These are phyloP conservation scores for Zoroaster sp. DNA, from an alignment of 53 echinoderm and acorn worm genomes.

Conservation along the genomic window DNA sequence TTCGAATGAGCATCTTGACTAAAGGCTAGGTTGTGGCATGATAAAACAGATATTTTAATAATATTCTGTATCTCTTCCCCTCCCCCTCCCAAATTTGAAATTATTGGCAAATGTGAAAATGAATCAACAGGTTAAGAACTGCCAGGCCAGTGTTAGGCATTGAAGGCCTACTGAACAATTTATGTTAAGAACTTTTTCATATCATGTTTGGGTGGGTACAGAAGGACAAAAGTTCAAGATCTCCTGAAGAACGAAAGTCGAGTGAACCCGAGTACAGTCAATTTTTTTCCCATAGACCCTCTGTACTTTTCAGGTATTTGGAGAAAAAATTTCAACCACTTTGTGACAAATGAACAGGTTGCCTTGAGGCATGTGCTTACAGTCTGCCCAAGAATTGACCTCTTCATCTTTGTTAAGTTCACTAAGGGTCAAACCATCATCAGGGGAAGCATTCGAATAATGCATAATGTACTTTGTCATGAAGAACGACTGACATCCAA, in stretches of 20 bases:
- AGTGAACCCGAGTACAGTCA: constrained; percentile 32
- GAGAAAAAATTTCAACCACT: background rate
- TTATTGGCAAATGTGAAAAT: background rate
- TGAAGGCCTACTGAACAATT: background rate
- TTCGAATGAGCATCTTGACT: too few species aligned
- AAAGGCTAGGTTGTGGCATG: too few species aligned
- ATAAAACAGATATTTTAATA: too few species aligned
- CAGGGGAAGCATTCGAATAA: constrained; percentile 5
- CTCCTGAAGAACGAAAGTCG: background rate
- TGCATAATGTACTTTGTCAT: background rate
- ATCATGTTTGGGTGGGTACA: background rate
- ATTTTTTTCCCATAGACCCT: background rate
- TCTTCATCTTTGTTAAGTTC: constrained; percentile 38
- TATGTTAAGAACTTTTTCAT: background rate
- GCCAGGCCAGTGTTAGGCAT: background rate
- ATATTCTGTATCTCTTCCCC: background rate
- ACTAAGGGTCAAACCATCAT: background rate
- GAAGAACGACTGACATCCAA: background rate
- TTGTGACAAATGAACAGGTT: constrained; percentile 3
- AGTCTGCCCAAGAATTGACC: constrained; percentile 30
- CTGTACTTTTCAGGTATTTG: constrained; percentile 55
- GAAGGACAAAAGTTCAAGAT: constrained; percentile 19
- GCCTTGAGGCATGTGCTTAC: constrained; percentile 13
- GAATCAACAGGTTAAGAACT: background rate
- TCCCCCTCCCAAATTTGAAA: background rate